A percentile compares a stretch with the other conserved stretches of the same genome.
Evolutionary conservation across 53 echinoderm and acorn worm genomes (phyloP).

Genomic region (Mesocentrotus franciscanus): DNA sequence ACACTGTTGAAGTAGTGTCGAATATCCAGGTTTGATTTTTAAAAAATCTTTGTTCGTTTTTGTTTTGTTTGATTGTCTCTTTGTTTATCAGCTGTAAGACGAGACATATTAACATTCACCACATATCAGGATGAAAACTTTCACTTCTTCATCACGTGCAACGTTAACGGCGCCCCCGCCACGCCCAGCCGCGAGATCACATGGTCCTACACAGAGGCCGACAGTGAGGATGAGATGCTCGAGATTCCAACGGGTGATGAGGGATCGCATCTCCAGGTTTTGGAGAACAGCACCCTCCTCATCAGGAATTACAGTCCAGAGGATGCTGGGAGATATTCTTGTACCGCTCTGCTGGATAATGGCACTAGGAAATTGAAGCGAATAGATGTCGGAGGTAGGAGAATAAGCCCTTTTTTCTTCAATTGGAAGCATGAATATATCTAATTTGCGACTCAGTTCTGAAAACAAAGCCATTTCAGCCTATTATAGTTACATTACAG

Average conservation of each 20-base stretch:
- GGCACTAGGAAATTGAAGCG: neutral
- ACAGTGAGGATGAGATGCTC: neutral
- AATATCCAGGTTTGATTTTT: no score
- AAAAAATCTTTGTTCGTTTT: no score
- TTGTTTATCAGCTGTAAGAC: neutral
- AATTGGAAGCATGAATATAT: neutral
- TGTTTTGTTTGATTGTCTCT: neutral
- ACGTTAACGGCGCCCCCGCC: conserved; percentile 1
- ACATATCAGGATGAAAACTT: conserved; percentile 15
- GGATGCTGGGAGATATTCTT: conserved; percentile 13
- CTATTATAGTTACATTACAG: no score
- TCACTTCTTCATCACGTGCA: conserved; percentile 47
- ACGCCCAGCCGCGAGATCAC: neutral
- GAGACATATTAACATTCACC: conserved; percentile 3
- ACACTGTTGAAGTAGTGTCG: no score
- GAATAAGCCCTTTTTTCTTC: neutral
- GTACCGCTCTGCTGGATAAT: neutral
- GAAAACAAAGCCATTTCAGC: no score
- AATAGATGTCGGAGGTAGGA: conserved; percentile 8
- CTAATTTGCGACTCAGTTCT: no score
- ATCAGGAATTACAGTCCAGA: neutral
- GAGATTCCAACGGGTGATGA: neutral
- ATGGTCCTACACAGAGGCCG: neutral
- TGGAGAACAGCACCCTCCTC: conserved; percentile 41
- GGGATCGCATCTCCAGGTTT: neutral